Percentiles rank a stretch among this genome's conserved stretches.
Evolutionary conservation across 2,113 vertebrate genomes (phyloP).

Genomic region (Neolamprologus tretocephalus): DNA sequence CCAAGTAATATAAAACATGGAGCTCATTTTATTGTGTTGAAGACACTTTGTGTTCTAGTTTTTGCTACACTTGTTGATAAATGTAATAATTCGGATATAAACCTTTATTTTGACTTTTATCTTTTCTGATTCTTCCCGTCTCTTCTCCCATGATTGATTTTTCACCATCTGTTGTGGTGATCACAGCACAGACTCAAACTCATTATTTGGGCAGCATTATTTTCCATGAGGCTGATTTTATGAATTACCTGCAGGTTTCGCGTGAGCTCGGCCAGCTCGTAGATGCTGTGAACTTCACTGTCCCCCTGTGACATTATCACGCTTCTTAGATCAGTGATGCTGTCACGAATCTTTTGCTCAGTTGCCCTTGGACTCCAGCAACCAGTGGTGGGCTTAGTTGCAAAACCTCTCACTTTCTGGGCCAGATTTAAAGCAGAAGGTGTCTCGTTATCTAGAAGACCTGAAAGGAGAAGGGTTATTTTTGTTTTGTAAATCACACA

Average conservation of each 20-base stretch:
- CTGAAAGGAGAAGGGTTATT: neutral
- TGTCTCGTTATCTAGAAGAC: slow-evolving; percentile 36
- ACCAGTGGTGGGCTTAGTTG: slow-evolving; percentile 46
- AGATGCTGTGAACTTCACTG: slow-evolving; percentile 16
- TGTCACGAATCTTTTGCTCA: neutral
- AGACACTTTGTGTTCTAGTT: neutral
- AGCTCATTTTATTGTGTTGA: neutral
- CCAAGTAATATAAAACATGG: neutral
- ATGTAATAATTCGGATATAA: neutral
- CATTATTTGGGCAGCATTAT: neutral
- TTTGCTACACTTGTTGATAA: neutral
- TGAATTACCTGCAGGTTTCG: slow-evolving; percentile 72
- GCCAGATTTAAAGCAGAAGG: slow-evolving; percentile 47
- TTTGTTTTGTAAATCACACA: neutral
- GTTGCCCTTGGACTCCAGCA: slow-evolving; percentile 67
- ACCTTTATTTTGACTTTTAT: slow-evolving; percentile 43
- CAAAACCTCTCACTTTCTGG: slow-evolving; percentile 32
- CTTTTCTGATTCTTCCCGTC: slow-evolving; percentile 33
- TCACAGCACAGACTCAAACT: neutral
- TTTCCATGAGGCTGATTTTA: neutral
- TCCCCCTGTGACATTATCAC: slow-evolving; percentile 50
- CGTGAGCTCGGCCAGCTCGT: slow-evolving; percentile 62
- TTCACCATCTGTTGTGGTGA: slow-evolving; percentile 60
- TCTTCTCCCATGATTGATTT: slow-evolving; percentile 61
- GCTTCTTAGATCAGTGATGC: slow-evolving; percentile 54